phyloP scores from a whole-genome alignment of 2,888 invertebrate species.

The Netelia virgata region DNA sequence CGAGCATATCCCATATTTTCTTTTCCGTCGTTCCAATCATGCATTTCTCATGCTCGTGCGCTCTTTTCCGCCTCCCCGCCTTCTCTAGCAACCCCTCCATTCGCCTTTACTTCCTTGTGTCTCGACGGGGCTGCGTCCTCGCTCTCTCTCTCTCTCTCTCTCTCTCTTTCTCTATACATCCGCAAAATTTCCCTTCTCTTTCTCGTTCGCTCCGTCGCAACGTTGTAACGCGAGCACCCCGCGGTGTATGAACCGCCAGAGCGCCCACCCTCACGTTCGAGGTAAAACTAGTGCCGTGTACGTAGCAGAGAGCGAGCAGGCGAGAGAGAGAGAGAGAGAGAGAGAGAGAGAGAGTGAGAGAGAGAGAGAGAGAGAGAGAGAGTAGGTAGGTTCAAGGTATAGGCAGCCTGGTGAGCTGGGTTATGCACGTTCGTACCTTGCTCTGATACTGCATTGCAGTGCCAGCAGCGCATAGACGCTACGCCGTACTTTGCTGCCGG shows the following conservation, averaged over 20 bases:
- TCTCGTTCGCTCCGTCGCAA: conserved; percentile 32
- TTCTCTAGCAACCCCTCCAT: conserved; percentile 41
- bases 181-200: conserved; percentile 1
- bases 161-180: conserved; percentile 12
- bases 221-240: conserved; percentile 54
- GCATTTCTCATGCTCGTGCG: conserved; percentile 69
- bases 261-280: conserved; percentile 53
- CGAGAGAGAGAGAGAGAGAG: no score
- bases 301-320: background rate
- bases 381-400: conserved; percentile 33
- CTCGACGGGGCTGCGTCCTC: conserved; percentile 35
- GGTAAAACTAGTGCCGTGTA: conserved; percentile 40
- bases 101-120: conserved; percentile 25
- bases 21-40: conserved; percentile 48
- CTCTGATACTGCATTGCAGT: conserved; percentile 82
- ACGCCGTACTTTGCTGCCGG: conserved; percentile 73
- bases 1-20: conserved; percentile 44
- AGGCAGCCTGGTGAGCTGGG: conserved; percentile 18
- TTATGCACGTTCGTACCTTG: conserved; percentile 52
- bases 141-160: no score
- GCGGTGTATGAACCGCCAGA: conserved; percentile 49
- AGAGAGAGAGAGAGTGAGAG: no score
- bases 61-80: conserved; percentile 68
- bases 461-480: conserved; percentile 70
- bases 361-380: no score